Conservation (phyloP, 2,888 invertebrate genomes). For the Cryptocephalus primarius region DNA sequence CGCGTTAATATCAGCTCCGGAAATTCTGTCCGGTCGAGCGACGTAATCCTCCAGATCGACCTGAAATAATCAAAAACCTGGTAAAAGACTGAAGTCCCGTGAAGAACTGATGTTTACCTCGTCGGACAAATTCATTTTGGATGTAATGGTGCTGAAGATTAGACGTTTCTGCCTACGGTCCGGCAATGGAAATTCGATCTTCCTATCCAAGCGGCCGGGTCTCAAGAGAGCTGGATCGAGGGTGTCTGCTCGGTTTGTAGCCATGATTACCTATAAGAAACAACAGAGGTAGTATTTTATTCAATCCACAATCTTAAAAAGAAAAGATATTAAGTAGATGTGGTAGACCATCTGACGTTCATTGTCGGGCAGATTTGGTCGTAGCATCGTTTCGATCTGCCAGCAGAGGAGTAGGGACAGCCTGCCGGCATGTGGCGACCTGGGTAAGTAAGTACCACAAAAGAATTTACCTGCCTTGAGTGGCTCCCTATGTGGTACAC, state of each 20-base stretch:
- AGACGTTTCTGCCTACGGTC: slow-evolving; percentile 87
- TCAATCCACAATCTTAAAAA: too few species aligned
- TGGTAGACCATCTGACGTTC: too few species aligned
- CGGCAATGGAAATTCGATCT: slow-evolving; percentile 97
- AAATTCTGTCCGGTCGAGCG: slow-evolving; percentile 95
- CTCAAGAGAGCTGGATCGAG: slow-evolving; percentile 93
- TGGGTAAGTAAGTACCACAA: too few species aligned
- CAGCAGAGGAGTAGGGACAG: too few species aligned
- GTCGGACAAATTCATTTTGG: slow-evolving; percentile 94
- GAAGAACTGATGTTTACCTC: slow-evolving; percentile 42
- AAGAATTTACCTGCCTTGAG: too few species aligned
- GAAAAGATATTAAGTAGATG: too few species aligned
- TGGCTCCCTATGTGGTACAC: too few species aligned
- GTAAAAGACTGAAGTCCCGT: neutral
- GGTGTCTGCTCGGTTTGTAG: slow-evolving; percentile 95
- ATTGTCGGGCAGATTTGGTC: too few species aligned
- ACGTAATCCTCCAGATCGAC: slow-evolving; percentile 99
- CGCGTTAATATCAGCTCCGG: slow-evolving; percentile 98
- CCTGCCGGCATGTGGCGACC: too few species aligned
- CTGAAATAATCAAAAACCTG: slow-evolving; percentile 18
- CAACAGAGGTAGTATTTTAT: neutral
- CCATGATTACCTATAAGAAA: slow-evolving; percentile 64
- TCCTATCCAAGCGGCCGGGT: slow-evolving; percentile 93
- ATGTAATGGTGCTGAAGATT: slow-evolving; percentile 95
- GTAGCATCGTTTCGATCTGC: too few species aligned